These are phyloP conservation scores for Tenualosa ilisha DNA, from an alignment of 2,797 vertebrate species.

Conservation along the genomic window DNA sequence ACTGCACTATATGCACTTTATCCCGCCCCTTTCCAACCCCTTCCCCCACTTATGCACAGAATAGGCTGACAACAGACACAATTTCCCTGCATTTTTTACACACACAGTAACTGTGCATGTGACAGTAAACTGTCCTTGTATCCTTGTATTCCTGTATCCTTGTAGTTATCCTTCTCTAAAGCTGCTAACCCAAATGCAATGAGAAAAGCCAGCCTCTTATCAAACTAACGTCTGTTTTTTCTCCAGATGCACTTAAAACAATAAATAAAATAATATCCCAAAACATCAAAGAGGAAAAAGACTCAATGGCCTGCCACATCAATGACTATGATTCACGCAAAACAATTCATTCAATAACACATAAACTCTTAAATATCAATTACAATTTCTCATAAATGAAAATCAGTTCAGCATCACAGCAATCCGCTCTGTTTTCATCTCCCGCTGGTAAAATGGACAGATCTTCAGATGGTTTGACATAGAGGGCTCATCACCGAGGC, in stretches of 20 bases:
- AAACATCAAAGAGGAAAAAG: neutral
- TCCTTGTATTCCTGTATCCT: too few species aligned
- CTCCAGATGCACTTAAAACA: neutral
- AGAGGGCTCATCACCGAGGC: conserved; percentile 67
- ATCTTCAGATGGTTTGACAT: conserved; percentile 88
- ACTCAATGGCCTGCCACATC: neutral
- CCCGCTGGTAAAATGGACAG: conserved; percentile 84
- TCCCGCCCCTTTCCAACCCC: too few species aligned
- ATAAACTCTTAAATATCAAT: neutral
- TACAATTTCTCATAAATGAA: conserved; percentile 45
- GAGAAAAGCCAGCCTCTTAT: neutral
- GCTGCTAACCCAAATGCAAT: neutral
- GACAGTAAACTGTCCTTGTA: too few species aligned
- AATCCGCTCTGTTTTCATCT: conserved; percentile 77
- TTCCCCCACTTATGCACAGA: too few species aligned
- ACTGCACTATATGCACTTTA: too few species aligned
- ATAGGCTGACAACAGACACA: too few species aligned
- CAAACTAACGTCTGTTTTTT: neutral
- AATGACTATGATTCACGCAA: neutral
- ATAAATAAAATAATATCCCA: neutral
- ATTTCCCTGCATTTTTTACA: too few species aligned
- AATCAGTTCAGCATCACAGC: conserved; percentile 72
- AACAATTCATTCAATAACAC: neutral
- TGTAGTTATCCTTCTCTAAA: too few species aligned
- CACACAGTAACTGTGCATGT: too few species aligned